phyloP scores from a whole-genome alignment of 1,140 invertebrate genomes.

The Zaprionus africanus region DNA sequence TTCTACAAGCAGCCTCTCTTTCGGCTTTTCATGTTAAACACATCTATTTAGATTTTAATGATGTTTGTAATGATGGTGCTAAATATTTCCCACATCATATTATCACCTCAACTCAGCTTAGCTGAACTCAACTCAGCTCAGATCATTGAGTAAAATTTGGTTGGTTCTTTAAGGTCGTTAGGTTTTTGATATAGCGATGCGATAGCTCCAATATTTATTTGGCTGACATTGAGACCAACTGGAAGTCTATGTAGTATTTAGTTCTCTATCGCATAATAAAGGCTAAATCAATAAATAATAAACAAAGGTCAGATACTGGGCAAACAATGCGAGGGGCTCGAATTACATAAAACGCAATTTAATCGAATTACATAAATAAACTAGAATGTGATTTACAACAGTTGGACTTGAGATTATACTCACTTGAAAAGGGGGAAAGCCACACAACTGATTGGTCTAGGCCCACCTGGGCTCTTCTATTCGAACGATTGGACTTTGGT shows the following conservation, averaged over 20 bases:
- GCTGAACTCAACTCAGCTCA: not conserved
- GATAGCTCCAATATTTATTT: constrained; percentile 21
- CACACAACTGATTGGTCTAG: not conserved
- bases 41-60: constrained; percentile 82
- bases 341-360: constrained; percentile 10
- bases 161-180: constrained; percentile 21
- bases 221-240: constrained; percentile 30
- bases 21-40: constrained; percentile 66
- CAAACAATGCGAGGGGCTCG: not conserved
- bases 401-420: not conserved
- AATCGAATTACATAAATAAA: constrained; percentile 18
- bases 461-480: no score
- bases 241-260: constrained; percentile 7
- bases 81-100: constrained; percentile 84
- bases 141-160: constrained; percentile 33
- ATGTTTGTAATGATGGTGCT: constrained; percentile 83
- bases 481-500: no score
- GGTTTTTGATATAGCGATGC: constrained; percentile 6
- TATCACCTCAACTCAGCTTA: constrained; percentile 58
- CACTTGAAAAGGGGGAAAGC: not conserved
- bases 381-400: not conserved
- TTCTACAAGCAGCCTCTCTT: constrained; percentile 35
- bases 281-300: constrained; percentile 12
- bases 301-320: constrained; percentile 10
- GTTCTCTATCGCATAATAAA: constrained; percentile 7